phyloP scores from a whole-genome alignment of 2,797 vertebrate species.

The Paratrypauchen microcephalus region DNA sequence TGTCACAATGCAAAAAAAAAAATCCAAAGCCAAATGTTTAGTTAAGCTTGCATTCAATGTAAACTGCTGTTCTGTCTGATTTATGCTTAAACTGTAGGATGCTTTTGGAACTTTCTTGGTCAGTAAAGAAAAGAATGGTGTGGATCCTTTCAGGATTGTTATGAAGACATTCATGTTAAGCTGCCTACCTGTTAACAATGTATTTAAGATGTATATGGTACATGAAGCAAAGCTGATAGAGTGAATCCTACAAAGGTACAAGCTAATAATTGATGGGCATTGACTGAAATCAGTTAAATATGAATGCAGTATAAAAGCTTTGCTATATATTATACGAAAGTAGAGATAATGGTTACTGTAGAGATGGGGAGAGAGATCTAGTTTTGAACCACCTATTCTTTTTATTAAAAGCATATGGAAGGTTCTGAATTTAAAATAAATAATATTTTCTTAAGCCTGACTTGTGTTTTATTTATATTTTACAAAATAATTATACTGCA shows the following conservation, averaged over 20 bases:
- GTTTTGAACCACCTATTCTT: conserved; percentile 77
- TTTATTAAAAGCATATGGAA: conserved; percentile 68
- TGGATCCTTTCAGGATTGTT: conserved; percentile 55
- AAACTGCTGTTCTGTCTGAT: conserved; percentile 26
- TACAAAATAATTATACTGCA: conserved; percentile 31
- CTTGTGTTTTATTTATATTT: conserved; percentile 50
- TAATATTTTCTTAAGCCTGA: conserved; percentile 77
- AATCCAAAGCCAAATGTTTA: conserved; percentile 67
- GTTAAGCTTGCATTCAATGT: conserved; percentile 42
- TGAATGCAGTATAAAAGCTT: conserved; percentile 42
- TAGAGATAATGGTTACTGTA: conserved; percentile 59
- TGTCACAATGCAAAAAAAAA: conserved; percentile 31
- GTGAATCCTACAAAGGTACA: conserved; percentile 64
- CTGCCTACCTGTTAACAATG: conserved; percentile 62
- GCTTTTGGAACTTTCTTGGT: conserved; percentile 16
- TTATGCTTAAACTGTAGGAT: conserved; percentile 13
- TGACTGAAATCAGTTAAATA: conserved; percentile 44
- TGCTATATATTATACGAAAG: conserved; percentile 54
- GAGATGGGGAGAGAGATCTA: conserved; percentile 75
- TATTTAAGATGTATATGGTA: conserved; percentile 66
- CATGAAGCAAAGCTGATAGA: conserved; percentile 58
- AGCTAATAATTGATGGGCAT: conserved; percentile 46
- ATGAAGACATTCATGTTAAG: conserved; percentile 66
- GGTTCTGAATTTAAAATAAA: conserved; percentile 68
- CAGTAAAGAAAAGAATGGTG: conserved; percentile 29